A percentile compares a stretch with the other conserved stretches of the same genome.
Conservation (phyloP, 2,797 vertebrate genomes). For the Sphaeramia orbicularis region DNA sequence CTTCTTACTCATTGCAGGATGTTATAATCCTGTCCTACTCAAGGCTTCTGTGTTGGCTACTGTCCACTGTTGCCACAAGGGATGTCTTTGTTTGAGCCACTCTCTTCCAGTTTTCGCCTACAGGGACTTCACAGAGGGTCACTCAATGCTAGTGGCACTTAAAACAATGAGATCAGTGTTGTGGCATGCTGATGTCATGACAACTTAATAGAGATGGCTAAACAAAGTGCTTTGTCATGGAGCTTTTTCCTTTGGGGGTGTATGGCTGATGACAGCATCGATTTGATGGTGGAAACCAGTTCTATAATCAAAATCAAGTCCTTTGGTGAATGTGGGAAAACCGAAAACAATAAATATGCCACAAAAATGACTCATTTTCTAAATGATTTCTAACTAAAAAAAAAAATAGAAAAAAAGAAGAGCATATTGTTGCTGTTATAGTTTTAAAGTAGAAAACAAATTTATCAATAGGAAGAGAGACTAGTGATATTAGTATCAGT, state of each 20-base stretch:
- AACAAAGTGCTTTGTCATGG: constrained; percentile 80
- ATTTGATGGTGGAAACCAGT: constrained; percentile 54
- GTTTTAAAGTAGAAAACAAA: background rate
- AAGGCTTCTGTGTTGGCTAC: constrained; percentile 65
- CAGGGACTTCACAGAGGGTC: constrained; percentile 70
- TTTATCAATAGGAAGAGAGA: background rate
- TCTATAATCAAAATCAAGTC: constrained; percentile 38
- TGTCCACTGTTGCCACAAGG: constrained; percentile 60
- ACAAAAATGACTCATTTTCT: constrained; percentile 4
- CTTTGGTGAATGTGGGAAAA: constrained; percentile 50
- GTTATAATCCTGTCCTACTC: constrained; percentile 53
- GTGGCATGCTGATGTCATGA: constrained; percentile 67
- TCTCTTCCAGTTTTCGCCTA: constrained; percentile 70
- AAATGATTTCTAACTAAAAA: background rate
- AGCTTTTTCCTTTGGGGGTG: constrained; percentile 73
- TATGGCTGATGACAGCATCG: constrained; percentile 59
- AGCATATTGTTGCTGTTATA: constrained; percentile 8
- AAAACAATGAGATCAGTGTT: constrained; percentile 85
- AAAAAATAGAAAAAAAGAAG: constrained; percentile 17
- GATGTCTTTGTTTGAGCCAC: constrained; percentile 66
- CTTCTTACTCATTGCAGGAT: constrained; percentile 61
- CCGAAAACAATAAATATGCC: background rate
- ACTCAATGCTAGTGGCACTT: constrained; percentile 67
- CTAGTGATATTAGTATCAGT: background rate
- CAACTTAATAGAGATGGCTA: constrained; percentile 52